Evolutionary conservation across 2,797 vertebrate genomes (phyloP), one percentile per base, ranked within the genome.

Genomic region (Gallinago solitaria): DNA sequence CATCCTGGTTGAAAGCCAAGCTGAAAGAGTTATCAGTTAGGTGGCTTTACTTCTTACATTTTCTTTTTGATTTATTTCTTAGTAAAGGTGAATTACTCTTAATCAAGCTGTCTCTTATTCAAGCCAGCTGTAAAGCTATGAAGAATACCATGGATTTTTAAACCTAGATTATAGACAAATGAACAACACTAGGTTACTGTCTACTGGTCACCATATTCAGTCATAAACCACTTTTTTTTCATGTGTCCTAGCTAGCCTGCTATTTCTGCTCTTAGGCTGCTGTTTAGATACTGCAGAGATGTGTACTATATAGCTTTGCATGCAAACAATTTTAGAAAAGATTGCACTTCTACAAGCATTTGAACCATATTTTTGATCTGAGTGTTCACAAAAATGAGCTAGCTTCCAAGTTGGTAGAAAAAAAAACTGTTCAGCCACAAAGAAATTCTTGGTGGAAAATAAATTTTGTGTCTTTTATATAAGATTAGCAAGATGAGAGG

Each of bases 241-340:
- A 3, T 9, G 3, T 18, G 14, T 41, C 35, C 45, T 9, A 16
- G 13, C n/a, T 17, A 68, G 2, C 50, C 0, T 53, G 1, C 45
- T 64, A 19, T 76, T 89, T 84, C 41, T 82, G 10, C 11, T 75
- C 78, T 80, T 79, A 57, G 8, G 5, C 18, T 81, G n/a, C 2
- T 73, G 6, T 48, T 86, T 57, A 65, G 23, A 6, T n/a, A n/a
- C 16, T 4, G 1, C 2, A 1, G 9, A 50, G 8, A 15, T 53
- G 56, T 15, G 4, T n/a, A 12, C 5, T 45, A 4, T 3, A 9
- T 16, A 51, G 9, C 1, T 27, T 20, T 47, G 7, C 9, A 39
- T 12, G 15, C 15, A 76, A 79, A 73, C 19, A 54, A 6, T 41
- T 78, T 68, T 6, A 50, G 18, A 28, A 41, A 88, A 37, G 3